Evolutionary conservation across 2,888 invertebrate genomes (phyloP), one percentile per base, ranked within the genome.

Genomic region (Plutella xylostella): DNA sequence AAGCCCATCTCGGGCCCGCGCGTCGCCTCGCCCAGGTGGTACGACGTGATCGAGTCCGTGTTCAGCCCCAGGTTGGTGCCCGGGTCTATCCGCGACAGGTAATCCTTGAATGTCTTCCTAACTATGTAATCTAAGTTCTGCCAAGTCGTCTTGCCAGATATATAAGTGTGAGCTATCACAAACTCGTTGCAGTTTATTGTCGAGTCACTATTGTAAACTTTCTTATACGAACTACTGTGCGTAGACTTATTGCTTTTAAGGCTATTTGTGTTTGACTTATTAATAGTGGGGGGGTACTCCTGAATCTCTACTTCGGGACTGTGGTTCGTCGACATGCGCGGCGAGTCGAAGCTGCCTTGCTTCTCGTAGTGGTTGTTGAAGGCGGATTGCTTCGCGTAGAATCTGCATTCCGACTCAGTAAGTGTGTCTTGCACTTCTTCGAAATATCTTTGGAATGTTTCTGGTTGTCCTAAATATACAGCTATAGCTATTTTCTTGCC

Each of bases 111-210:
- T 43, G 95, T 92, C 72, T 95, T 91, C 59, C 94, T 87, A 51
- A 97, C 93, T 56, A 93, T 92, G 58, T 93, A 92, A 77, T 98
- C 97, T 61, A 98, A 84, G 65, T 94, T 92, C 68, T 96, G 95
- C 98, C 98, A 98, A 47, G 93, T 94, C 0, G 96, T 96, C 72
- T 96, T 95, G 48, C 94, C 93, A 55, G 94, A 94, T 51, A 97
- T 93, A 62, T 92, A 93, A 3, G 97, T 91, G 59, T 89, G 92
- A 12, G 97, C 96, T 63, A 97, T 93, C 4, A 93, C 85, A 63
- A 93, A 92, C 70, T 92, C 91, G 69, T 90, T 90, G 50, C 87
- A 86, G 54, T 85, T 87, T 63, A 86, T 80, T 60, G 84, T 83
- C 55, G 85, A 85, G 54, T 79, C 80, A 64, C 72, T 77, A 60